These are phyloP conservation scores for Azorinus chamasolen DNA, from an alignment of 2,888 invertebrate genomes.

Conservation along the genomic window DNA sequence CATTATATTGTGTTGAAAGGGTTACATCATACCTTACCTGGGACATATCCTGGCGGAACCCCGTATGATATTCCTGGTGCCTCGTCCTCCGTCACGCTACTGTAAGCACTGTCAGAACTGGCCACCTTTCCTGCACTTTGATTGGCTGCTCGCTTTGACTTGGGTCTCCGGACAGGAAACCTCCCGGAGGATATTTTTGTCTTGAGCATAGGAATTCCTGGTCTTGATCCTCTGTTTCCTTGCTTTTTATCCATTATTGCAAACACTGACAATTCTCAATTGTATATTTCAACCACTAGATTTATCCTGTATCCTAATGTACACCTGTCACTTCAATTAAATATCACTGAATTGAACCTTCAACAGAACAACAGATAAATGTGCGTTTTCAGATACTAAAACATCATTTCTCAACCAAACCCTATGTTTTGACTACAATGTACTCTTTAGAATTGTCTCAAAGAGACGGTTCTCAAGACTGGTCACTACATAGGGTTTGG, in stretches of 20 bases:
- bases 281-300: too few relatives aligned
- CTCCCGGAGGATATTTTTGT: constrained; percentile 27
- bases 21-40: constrained; percentile 14
- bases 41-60: background rate
- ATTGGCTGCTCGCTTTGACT: constrained; percentile 20
- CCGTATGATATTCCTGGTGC: background rate
- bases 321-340: too few relatives aligned
- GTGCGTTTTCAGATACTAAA: too few relatives aligned
- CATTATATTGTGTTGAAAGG: background rate
- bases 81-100: constrained; percentile 23
- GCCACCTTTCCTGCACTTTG: background rate
- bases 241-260: constrained; percentile 1
- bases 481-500: too few relatives aligned
- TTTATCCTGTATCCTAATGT: too few relatives aligned
- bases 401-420: too few relatives aligned
- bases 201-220: constrained; percentile 44
- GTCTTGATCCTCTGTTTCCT: constrained; percentile 9
- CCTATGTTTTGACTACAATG: too few relatives aligned
- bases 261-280: too few relatives aligned
- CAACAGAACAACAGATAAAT: too few relatives aligned
- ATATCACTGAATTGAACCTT: too few relatives aligned
- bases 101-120: constrained; percentile 34
- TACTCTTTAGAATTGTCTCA: too few relatives aligned
- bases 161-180: constrained; percentile 25
- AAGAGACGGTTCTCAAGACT: too few relatives aligned